phyloP scores from a whole-genome alignment of 1,140 invertebrate species.

The Scaptomyza pallida region DNA sequence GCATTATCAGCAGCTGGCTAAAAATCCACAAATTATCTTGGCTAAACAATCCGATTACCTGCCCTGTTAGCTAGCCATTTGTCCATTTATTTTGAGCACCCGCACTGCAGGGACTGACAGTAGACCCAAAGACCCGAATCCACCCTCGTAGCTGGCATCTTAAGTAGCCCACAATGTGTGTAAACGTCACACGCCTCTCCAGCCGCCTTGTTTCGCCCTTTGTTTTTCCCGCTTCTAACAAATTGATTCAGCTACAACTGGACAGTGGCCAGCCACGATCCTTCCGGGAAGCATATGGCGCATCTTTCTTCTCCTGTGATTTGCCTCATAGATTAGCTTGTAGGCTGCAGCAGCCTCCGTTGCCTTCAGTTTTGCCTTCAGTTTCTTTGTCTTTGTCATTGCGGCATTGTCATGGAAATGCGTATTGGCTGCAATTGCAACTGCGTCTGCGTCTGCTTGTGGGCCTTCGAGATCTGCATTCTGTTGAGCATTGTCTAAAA shows the following conservation, averaged over 20 bases:
- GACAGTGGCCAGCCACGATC: conserved; percentile 42
- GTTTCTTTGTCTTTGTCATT: conserved; percentile 42
- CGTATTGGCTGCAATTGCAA: conserved; percentile 47
- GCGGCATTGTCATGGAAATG: conserved; percentile 64
- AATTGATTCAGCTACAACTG: conserved; percentile 72
- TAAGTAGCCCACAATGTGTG: conserved; percentile 64
- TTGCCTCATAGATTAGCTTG: conserved; percentile 68
- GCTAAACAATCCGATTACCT: conserved; percentile 70
- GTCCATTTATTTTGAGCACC: conserved; percentile 33
- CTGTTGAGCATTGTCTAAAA: conserved; percentile 52
- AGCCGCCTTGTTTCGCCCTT: conserved; percentile 45
- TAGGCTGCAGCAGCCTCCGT: conserved; percentile 7
- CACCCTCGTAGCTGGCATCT: conserved; percentile 49
- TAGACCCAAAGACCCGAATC: conserved; percentile 9
- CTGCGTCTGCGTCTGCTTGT: conserved; percentile 24
- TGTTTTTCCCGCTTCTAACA: conserved; percentile 59
- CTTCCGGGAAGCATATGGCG: conserved; percentile 55
- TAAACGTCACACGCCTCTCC: conserved; percentile 76
- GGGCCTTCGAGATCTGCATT: neutral
- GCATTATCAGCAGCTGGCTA: conserved; percentile 37
- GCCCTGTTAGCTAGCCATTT: conserved; percentile 54
- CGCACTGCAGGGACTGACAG: conserved; percentile 25
- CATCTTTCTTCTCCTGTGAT: conserved; percentile 56
- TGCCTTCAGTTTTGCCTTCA: conserved; percentile 5
- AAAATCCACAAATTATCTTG: conserved; percentile 72